phyloP scores from a whole-genome alignment of 2,113 vertebrate species.

The Coreoperca whiteheadi region DNA sequence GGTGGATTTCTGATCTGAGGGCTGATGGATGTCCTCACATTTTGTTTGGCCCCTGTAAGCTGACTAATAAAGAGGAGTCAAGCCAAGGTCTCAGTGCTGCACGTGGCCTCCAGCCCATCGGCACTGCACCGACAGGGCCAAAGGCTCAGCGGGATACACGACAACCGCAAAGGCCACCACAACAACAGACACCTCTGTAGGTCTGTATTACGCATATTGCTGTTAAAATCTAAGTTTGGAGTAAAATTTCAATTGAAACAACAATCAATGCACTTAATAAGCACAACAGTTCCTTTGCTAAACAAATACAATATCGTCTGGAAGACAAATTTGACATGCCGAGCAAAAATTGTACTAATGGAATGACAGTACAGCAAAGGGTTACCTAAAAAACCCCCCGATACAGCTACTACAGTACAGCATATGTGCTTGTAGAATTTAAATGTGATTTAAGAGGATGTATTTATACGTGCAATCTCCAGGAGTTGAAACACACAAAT shows the following conservation, averaged over 20 bases:
- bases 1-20: constrained; percentile 18
- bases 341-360: not conserved
- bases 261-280: not conserved
- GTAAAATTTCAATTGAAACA: not conserved
- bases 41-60: constrained; percentile 41
- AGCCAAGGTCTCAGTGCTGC: constrained; percentile 29
- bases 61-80: constrained; percentile 35
- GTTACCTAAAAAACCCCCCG: not conserved
- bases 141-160: not conserved
- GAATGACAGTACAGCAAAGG: not conserved
- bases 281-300: not conserved
- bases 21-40: constrained; percentile 26
- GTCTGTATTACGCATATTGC: not conserved
- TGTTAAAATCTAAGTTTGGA: not conserved
- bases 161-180: not conserved
- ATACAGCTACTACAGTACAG: not conserved
- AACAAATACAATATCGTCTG: not conserved
- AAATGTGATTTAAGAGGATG: not conserved
- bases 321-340: not conserved
- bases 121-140: accelerated
- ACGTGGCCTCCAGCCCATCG: constrained; percentile 36
- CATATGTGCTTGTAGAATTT: not conserved
- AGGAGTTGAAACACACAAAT: not conserved
- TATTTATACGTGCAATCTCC: not conserved
- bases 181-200: not conserved